Evolutionary conservation across 2,797 vertebrate genomes (phyloP), one percentile per base, ranked within the genome.

Genomic region (Pangasius mekongensis): DNA sequence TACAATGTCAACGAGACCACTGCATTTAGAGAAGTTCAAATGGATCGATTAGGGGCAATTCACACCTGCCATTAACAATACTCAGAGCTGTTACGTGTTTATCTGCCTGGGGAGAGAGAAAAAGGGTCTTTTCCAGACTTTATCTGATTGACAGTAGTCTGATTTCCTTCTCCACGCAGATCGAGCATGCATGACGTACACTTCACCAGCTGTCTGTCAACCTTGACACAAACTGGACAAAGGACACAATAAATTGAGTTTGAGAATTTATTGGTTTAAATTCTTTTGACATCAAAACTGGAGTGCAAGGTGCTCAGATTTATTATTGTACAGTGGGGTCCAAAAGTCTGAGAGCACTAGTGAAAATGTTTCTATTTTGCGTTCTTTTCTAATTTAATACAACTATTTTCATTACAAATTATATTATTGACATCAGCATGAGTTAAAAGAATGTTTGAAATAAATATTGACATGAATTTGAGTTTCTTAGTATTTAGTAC

Each of bases 41-140:
- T 88, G 81, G 60, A 90, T 90, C 47, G 52, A 90, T 91, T 89
- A 87, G 83, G 69, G 82, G 62, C 90, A 91, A 91, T 91, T 88
- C 64, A 89, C 82, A 86, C 62, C 77, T 86, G 67, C 62, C 81
- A 73, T 90, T 86, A 87, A 87, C 73, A 83, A 56, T 78, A 85
- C 56, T 67, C 16, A 11, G 64, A 20, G 43, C 18, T 67, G 81
- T 83, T 66, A 9, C 30, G 5, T 3, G 11, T 36, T 16, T 58
- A 22, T 80, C 30, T 39, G 77, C 33, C 9, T 2, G 20, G 7
- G 0, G 27, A 30, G 27, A 9, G 43, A 20, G 30, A 49, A 49
- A 10, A 49, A 10, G 62, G 8, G 39, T 20, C 43, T 22, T 67
- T 66, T 67, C 80, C 33, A 18, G 16, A 83, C 58, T 4, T 62